Base-by-base conservation (phyloP, 1,140 invertebrate genomes). In the Galendromus occidentalis region DNA sequence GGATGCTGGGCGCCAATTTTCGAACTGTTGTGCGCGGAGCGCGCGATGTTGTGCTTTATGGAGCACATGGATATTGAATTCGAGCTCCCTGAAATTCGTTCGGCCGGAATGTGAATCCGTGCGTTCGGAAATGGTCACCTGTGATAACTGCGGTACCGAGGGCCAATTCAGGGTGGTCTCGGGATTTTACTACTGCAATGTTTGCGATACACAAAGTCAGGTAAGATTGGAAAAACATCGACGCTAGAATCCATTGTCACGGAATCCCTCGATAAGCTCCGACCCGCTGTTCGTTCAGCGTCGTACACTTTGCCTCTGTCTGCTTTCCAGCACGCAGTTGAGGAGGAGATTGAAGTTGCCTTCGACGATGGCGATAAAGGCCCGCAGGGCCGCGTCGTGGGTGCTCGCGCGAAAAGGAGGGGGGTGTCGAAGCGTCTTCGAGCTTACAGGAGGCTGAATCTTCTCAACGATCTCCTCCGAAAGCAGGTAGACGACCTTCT, bases 161-260 rank as follows among this genome's bases (percentile, higher is more conserved):
- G 51, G 33, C 33, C 51, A 59, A 14, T 59, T 59, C 22, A 59
- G 33, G 9, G 14, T 59, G 33, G 51, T 59, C 2, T 29, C 51
- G 14, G 51, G 51, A 14, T 59, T 59, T 22, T 59, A 59, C 22
- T 59, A 59, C 33, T 59, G 51, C 51, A 59, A 25, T 22, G 51
- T 59, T 17, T 59, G 51, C 33, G 33, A 59, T 59, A 29, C 51
- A 4, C 51, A 59, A 25, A 59, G 51, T 33, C 51, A 59, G 20
- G 51, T 59, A 59, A 47, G 45, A 47, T 28, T 20, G 14, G 28
- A 47, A 47, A 14, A 28, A 22, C 7, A 7, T 28, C 17, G 45
- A 47, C 42, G 42, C 12, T 44, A 44, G n/a, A 44, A 44, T 14
- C 42, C 18, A 47, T 47, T 47, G 6, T 4, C 6, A 22, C 14